Conservation (phyloP, 2,797 vertebrate species). For the Cottoperca gobio region DNA sequence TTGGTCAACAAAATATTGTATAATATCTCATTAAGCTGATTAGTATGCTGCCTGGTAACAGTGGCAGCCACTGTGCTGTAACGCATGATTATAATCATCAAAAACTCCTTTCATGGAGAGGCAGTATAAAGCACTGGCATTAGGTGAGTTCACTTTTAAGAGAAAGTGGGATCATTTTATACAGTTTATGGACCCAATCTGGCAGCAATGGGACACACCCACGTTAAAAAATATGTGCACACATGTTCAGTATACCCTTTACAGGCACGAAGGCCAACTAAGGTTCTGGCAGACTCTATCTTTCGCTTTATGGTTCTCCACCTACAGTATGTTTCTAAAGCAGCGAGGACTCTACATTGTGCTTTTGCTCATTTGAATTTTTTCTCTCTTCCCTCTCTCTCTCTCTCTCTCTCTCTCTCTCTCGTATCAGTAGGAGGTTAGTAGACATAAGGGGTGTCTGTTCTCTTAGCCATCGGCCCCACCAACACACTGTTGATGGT, state of each 20-base stretch:
- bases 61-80: conserved; percentile 90
- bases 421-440: conserved; percentile 78
- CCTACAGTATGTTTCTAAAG: conserved; percentile 50
- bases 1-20: conserved; percentile 99
- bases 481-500: conserved; percentile 78
- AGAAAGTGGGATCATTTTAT: conserved; percentile 83
- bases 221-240: conserved; percentile 52
- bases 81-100: conserved; percentile 96
- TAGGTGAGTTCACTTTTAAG: conserved; percentile 89
- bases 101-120: conserved; percentile 91
- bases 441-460: conserved; percentile 82
- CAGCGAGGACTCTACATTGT: conserved; percentile 29
- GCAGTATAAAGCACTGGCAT: conserved; percentile 87
- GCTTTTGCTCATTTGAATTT: conserved; percentile 52
- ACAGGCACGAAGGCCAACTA: conserved; percentile 37
- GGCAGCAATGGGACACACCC: conserved; percentile 27
- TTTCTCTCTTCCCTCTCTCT: conserved; percentile 36
- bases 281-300: conserved; percentile 8
- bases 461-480: conserved; percentile 80
- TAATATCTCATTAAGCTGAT: conserved; percentile 99
- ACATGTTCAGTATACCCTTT: conserved; percentile 50
- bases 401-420: conserved; percentile 16
- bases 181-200: conserved; percentile 72
- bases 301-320: conserved; percentile 34
- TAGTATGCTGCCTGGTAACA: conserved; percentile 96